These are phyloP conservation scores for Sclerodermus sp. DNA, from an alignment of 2,888 invertebrate species.

Conservation along the genomic window DNA sequence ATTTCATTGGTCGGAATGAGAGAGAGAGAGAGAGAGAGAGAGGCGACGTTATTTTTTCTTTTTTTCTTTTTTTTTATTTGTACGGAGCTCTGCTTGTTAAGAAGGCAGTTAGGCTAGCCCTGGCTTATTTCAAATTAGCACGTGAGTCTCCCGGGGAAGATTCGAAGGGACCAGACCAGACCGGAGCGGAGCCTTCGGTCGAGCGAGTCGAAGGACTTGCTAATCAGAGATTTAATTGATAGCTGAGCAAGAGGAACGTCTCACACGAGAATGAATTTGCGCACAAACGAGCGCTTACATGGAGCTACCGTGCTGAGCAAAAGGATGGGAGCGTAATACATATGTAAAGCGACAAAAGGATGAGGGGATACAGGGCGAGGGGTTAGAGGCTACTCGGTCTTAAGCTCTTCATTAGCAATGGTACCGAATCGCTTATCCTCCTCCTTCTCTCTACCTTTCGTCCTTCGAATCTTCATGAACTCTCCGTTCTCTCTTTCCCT, in stretches of 20 bases:
- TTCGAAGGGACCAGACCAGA: conserved; percentile 38
- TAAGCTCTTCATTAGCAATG: conserved; percentile 51
- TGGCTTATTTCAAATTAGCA: conserved; percentile 31
- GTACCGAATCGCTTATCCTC: conserved; percentile 32
- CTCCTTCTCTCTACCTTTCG: conserved; percentile 5
- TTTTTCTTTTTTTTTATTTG: too few species aligned
- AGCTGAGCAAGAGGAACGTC: conserved; percentile 41
- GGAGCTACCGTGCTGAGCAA: conserved; percentile 18
- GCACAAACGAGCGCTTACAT: conserved; percentile 12
- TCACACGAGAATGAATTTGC: conserved; percentile 19
- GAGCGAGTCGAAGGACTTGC: conserved; percentile 37
- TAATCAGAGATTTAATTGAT: conserved; percentile 55
- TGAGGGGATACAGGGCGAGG: conserved; percentile 30
- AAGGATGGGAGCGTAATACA: conserved; percentile 47
- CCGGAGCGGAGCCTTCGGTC: conserved; percentile 12
- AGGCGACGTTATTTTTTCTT: too few species aligned
- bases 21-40: too few species aligned
- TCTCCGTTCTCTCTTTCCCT: not conserved
- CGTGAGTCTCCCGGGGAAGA: conserved; percentile 34
- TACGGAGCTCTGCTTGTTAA: too few species aligned
- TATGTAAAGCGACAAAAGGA: conserved; percentile 42
- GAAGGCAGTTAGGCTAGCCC: not conserved
- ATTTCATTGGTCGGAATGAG: too few species aligned
- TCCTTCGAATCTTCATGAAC: not conserved
- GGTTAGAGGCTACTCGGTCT: conserved; percentile 46